Evolutionary conservation across 2,113 vertebrate genomes (phyloP), one percentile per base, ranked within the genome.

Genomic region (Barnardius zonarius): DNA sequence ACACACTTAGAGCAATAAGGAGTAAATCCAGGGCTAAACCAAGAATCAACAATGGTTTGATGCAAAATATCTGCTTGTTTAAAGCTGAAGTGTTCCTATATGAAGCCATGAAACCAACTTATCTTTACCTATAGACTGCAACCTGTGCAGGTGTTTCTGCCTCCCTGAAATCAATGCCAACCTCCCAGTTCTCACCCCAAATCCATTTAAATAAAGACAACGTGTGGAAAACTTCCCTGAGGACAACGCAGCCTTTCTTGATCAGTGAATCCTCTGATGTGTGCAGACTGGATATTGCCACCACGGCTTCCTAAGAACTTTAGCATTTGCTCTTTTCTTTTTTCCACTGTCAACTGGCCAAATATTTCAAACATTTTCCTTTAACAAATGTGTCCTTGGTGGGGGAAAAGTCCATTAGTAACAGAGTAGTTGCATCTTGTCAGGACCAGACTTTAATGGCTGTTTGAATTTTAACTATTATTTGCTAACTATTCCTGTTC

Each of bases 401-500:
- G 88, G 79, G 86, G 86, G 75, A 67, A 96, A 97, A 95, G 86
- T 95, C 92, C 96, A 94, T 92, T 95, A 95, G 83, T 80, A 93
- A 90, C 88, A 91, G 78, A 83, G 92, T 87, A 86, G 81, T 86
- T 97, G 85, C 94, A 67, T 96, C 95, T 96, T 96, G 95, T 95
- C 95, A 85, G 73, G 96, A 93, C 91, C 94, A 90, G 94, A 82
- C 90, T 93, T 96, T 95, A 96, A 96, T 66, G 94, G 88, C 84
- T 94, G 95, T 96, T 97, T 97, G 95, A 97, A 96, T 97, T 97
- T 97, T 97, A 97, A 97, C 95, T 96, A 90, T 92, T 95, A 83
- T 94, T 96, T 97, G 90, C 95, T 92, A 43, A 89, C 93, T 95
- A 68, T 95, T 97, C 92, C 94, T 96, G 94, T 88, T 68, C 80